phyloP scores from a whole-genome alignment of 2,797 vertebrate genomes.

The Lophotriccus pileatus region DNA sequence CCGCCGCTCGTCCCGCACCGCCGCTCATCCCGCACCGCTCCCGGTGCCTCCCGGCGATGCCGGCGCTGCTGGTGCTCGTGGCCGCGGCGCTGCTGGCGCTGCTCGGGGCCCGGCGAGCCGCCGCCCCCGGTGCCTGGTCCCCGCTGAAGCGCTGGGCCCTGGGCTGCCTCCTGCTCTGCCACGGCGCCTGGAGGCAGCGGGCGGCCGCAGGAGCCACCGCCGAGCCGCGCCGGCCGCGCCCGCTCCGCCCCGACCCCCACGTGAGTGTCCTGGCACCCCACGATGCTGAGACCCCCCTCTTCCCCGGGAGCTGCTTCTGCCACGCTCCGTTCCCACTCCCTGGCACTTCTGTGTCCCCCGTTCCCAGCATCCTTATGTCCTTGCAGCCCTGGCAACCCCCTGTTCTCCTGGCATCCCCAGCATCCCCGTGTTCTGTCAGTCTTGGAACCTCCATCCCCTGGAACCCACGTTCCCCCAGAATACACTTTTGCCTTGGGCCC shows the following conservation, averaged over 20 bases:
- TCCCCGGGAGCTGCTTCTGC: rapidly evolving
- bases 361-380: background rate
- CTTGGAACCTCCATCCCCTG: no score
- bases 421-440: rapidly evolving
- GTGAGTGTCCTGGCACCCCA: background rate
- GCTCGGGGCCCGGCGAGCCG: background rate
- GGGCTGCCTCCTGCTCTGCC: slow-evolving; percentile 4
- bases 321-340: rapidly evolving
- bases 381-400: background rate
- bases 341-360: no score
- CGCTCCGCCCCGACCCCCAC: slow-evolving; percentile 3
- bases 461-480: rapidly evolving
- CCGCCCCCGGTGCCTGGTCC: background rate
- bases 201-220: background rate
- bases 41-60: background rate
- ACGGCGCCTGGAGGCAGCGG: background rate
- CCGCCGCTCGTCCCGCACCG: no score
- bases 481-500: background rate
- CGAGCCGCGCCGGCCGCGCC: slow-evolving; percentile 2
- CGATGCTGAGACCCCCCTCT: background rate
- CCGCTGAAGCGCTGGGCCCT: slow-evolving; percentile 14
- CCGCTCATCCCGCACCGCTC: background rate
- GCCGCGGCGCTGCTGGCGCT: background rate
- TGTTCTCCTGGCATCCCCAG: no score
- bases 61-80: background rate